Percentiles rank a stretch among this genome's conserved stretches.
Conservation (phyloP, 1,140 invertebrate genomes). For the Neotoxoptera formosana region DNA sequence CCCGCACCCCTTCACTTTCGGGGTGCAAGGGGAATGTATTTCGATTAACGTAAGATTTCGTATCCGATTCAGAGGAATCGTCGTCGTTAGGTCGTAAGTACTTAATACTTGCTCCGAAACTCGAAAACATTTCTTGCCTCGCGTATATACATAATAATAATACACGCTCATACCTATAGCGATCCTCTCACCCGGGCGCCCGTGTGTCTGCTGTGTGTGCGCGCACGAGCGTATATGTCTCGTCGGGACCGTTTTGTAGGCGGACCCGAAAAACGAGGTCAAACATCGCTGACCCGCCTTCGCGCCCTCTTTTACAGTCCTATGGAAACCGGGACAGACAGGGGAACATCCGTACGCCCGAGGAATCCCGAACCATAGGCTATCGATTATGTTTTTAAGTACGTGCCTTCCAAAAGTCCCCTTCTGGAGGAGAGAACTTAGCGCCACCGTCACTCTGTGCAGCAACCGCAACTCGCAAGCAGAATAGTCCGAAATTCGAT, state of each 20-base stretch:
- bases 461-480: not conserved
- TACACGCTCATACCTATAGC: not conserved
- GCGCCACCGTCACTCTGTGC: not conserved
- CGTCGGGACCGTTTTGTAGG: conserved; percentile 30
- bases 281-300: conserved; percentile 38
- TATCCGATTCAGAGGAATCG: not conserved
- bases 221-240: not conserved
- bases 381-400: conserved; percentile 34
- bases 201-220: not conserved
- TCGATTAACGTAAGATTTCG: conserved; percentile 5
- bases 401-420: not conserved
- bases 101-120: not conserved
- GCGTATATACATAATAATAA: not conserved
- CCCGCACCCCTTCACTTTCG: not conserved
- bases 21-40: not conserved
- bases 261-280: conserved; percentile 36
- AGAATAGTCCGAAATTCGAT: not conserved
- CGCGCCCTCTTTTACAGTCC: not conserved
- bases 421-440: not conserved
- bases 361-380: not conserved
- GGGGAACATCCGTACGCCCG: not conserved
- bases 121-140: not conserved
- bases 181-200: not conserved
- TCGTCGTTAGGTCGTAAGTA: not conserved
- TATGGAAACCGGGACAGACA: too few species aligned